Base-by-base conservation (phyloP, 2,888 invertebrate genomes). In the Patella caerulea region DNA sequence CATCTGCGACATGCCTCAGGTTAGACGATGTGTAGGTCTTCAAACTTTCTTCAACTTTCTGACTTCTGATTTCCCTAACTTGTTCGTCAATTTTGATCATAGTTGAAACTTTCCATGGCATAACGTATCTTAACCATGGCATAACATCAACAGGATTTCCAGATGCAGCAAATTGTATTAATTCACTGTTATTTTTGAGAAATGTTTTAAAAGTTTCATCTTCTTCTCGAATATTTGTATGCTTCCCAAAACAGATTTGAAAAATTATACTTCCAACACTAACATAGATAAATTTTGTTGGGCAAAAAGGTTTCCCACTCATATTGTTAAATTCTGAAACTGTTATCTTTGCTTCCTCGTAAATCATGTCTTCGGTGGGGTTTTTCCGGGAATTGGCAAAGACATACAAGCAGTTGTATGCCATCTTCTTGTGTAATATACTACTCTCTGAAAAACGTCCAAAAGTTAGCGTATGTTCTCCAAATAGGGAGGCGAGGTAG, bases 1-100 rank as follows among this genome's bases (percentile, higher is more conserved):
- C 83, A 74, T 88, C 87, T 17, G 83, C 82, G 65, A 83, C 78
- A 72, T 88, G 86, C 19, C 86, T 80, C 1, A 84, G 78, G 29
- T 80, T 14, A 7, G 72, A 77, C 4, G 53, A 52, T 17, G 79
- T 72, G 73, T 79, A 85, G 5, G 82, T 78, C 11, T 78, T 69
- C 72, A 77, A 65, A 73, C 85, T 86, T 53, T 79, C 79, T 11
- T 74, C 70, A 17, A 79, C 72, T 14, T 76, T 77, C 34, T 73
- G 69, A 5, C 14, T 29, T 3, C 76, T 24, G 54, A 53, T 19
- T 0, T 24, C 56, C 2, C 9, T 53, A 2, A 14, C 11, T 0
- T 7, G 59, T 3, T 17, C 1, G 1, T 74, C 71, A 2, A 85
- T 59, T 2, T 73, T 52, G 59, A 79, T 71, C 72, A 85, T 82